Evolutionary conservation across 2,888 invertebrate species (phyloP), one percentile per base, ranked within the genome.

Genomic region (Anthophora plumipes): DNA sequence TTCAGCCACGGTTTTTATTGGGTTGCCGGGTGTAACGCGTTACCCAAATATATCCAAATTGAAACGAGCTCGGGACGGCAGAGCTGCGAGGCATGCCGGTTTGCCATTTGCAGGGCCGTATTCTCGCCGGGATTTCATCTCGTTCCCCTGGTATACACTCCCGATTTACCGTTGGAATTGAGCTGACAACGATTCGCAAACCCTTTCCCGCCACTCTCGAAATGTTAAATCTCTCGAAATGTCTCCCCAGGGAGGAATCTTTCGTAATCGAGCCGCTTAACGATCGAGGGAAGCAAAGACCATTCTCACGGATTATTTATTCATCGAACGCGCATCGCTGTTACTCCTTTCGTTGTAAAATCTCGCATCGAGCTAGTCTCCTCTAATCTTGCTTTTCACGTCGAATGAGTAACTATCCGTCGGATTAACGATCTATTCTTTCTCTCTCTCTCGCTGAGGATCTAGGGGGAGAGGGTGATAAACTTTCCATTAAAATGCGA

Each of bases 51-150:
- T 55, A 68, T 55, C 67, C 64, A 76, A 84, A 87, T 73, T 77
- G 82, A 79, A 85, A 87, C 80, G 82, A 76, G 48, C 2, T 31
- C 61, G 39, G 69, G 46, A 59, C 46, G 64, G 55, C 55, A n/a
- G 11, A 50, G n/a, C 31, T 54, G 12, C 57, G 66, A 59, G 70
- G 52, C 55, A 52, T 60, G 61, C 60, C 31, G 39, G 52, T 70
- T 71, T 37, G 77, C 83, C 79, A 77, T 85, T 85, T 66, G 66
- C 77, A 70, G 78, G 52, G 37, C 52, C 64, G 69, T 78, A 77
- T 86, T 84, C 82, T 82, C 84, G 4, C 50, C 43, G 77, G 80
- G 78, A 84, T 82, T 85, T 83, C 79, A 71, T 71, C 68, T 73
- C 66, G 64, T 72, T 64, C 31, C 57, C 70, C 54, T 63, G 17